These are phyloP conservation scores for Xenopus petersii DNA, from an alignment of 2,797 vertebrate genomes.

Conservation along the genomic window DNA sequence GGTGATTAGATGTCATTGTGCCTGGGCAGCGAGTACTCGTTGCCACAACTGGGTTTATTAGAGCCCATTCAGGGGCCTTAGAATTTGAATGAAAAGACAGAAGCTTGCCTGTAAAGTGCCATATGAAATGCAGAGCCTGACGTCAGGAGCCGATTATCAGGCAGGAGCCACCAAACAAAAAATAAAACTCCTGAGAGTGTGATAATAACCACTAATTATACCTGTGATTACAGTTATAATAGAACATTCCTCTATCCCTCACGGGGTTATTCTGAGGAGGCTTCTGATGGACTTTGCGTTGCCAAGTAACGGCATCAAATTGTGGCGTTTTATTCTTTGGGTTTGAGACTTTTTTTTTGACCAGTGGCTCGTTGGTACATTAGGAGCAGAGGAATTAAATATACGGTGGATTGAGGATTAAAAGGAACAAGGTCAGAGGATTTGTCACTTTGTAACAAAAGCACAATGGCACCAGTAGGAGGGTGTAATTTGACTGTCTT, in stretches of 20 bases:
- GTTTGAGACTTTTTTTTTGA: not conserved
- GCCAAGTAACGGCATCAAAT: slow-evolving; percentile 24
- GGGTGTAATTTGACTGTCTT: no score
- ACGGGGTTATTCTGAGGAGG: slow-evolving; percentile 10
- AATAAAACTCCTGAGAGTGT: not conserved
- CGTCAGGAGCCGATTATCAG: slow-evolving; percentile 22
- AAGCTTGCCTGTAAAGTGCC: not conserved
- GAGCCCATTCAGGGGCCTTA: not conserved
- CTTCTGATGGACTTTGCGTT: slow-evolving; percentile 11
- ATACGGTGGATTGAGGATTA: not conserved
- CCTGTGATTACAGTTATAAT: slow-evolving; percentile 31
- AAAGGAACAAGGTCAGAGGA: no score
- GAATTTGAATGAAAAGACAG: not conserved
- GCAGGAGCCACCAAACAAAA: slow-evolving; percentile 14
- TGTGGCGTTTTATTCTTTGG: not conserved
- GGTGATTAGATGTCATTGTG: no score
- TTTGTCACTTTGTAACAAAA: no score
- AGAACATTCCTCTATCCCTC: not conserved
- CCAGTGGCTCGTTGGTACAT: not conserved
- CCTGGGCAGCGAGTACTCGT: no score
- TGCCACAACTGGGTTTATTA: not conserved
- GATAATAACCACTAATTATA: slow-evolving; percentile 39
- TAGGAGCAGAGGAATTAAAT: not conserved
- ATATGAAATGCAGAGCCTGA: not conserved
- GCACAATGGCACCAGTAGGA: no score